A percentile compares a stretch with the other conserved stretches of the same genome.
Evolutionary conservation across 1,140 invertebrate genomes (phyloP).

Genomic region (Galleria mellonella): DNA sequence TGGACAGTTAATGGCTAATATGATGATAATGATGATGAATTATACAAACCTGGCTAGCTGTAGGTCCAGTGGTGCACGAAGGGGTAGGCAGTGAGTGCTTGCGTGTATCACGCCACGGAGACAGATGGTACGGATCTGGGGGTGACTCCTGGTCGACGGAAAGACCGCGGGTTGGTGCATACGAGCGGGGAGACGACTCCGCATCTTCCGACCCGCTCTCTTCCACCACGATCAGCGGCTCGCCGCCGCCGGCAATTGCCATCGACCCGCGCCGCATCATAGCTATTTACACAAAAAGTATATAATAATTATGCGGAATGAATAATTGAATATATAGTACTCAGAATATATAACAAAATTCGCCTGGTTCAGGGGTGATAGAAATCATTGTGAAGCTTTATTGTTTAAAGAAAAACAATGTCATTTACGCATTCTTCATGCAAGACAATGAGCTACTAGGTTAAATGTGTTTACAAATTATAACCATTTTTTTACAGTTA

Average conservation of each 20-base stretch:
- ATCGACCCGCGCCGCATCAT: constrained; percentile 68
- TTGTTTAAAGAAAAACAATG: background rate
- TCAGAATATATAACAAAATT: no score
- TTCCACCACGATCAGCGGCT: constrained; percentile 88
- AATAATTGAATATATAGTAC: no score
- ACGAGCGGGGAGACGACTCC: constrained; percentile 69
- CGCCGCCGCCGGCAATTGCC: constrained; percentile 62
- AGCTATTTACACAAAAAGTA: constrained; percentile 23
- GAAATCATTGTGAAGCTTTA: background rate
- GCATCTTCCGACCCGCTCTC: constrained; percentile 82
- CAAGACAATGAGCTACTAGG: no score
- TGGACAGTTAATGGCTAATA: no score
- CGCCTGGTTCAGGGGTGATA: no score
- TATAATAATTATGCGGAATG: no score
- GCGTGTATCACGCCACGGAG: constrained; percentile 83
- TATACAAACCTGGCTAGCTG: constrained; percentile 82
- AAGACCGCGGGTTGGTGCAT: constrained; percentile 76
- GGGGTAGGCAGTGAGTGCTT: constrained; percentile 89
- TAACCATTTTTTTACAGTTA: no score
- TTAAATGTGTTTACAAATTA: no score
- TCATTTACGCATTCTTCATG: no score
- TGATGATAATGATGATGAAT: no score
- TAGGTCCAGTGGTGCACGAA: constrained; percentile 87
- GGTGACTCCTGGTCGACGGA: constrained; percentile 82
- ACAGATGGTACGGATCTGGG: constrained; percentile 85